Evolutionary conservation across 2,113 vertebrate genomes (phyloP), one percentile per base, ranked within the genome.

Genomic region (Halichoeres trimaculatus): DNA sequence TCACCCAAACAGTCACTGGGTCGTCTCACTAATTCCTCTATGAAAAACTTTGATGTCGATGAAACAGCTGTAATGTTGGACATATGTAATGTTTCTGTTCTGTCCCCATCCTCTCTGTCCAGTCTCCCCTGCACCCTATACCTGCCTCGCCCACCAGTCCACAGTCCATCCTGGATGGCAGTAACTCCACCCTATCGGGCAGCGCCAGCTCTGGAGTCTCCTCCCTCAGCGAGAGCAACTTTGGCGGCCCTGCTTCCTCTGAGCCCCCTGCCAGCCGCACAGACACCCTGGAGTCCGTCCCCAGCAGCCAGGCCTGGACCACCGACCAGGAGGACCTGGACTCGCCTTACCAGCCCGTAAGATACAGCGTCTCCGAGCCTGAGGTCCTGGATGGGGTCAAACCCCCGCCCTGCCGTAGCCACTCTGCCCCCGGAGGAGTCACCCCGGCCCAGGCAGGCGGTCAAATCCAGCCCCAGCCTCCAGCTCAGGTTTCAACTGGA

Each of bases 81-180:
- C 30, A 30, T 30, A n/a, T n/a, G n/a, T n/a, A 30, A 30, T 30
- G 30, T 30, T 6, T 30, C 24, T 16, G 20, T 8, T 1, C 34
- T 6, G n/a, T n/a, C n/a, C 22, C 19, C 24, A 7, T 38, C n/a
- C 19, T 16, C 56, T 70, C 53, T 70, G 62, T 70, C 78, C 90
- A 98, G 97, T 97, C 96, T 13, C 96, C 96, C 71, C 95, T 98
- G 63, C 98, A 97, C 71, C 96, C 96, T 67, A 98, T 98, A 91
- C 97, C 97, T 90, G 98, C 97, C 79, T 98, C 96, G 24, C 98
- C 96, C 88, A 99, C 96, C 91, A 98, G 97, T 94, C 97, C 96
- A 0, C 96, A 96, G 90, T 98, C 96, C 65, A 94, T 96, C 85
- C 94, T 98, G 87, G 96, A 97, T 86, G 97, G 97, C 92, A 99